Conservation (phyloP, 2,113 vertebrate species). For the Pogona vitticeps region DNA sequence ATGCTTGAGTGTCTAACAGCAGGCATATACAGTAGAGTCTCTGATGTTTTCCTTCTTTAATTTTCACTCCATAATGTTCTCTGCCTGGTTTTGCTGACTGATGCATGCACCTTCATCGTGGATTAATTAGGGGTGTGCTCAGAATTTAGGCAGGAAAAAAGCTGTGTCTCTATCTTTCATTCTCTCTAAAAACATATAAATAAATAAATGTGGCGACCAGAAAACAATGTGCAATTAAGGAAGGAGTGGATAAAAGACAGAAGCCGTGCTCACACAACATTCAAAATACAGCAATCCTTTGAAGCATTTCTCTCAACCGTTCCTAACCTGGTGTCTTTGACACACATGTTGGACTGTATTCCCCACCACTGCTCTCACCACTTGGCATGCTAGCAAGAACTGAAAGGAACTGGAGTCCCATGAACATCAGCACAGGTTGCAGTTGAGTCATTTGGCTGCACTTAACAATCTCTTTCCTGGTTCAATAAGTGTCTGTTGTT, state of each 20-base stretch:
- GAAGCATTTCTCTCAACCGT: neutral
- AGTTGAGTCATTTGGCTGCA: too few relatives aligned
- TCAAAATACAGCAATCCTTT: neutral
- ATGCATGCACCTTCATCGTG: conserved; percentile 67
- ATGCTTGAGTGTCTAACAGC: conserved; percentile 91
- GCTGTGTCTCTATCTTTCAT: conserved; percentile 3
- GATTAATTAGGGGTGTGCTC: conserved; percentile 70
- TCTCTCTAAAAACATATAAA: conserved; percentile 18
- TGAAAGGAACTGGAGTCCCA: neutral
- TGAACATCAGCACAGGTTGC: neutral
- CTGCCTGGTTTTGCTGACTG: conserved; percentile 72
- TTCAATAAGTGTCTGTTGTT: too few relatives aligned
- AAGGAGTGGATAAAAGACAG: neutral
- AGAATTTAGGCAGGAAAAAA: conserved; percentile 62
- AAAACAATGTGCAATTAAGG: conserved; percentile 39
- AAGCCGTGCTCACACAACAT: neutral
- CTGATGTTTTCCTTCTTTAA: conserved; percentile 78
- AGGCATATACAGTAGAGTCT: conserved; percentile 83
- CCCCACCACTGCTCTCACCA: neutral
- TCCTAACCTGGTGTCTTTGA: neutral
- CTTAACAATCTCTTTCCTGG: too few relatives aligned
- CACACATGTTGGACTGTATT: neutral
- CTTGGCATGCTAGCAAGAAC: neutral
- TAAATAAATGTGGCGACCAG: neutral
- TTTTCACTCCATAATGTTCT: conserved; percentile 77